Evolutionary conservation across 2,113 vertebrate species (phyloP), one percentile per base, ranked within the genome.

Genomic region (Merops nubicus): DNA sequence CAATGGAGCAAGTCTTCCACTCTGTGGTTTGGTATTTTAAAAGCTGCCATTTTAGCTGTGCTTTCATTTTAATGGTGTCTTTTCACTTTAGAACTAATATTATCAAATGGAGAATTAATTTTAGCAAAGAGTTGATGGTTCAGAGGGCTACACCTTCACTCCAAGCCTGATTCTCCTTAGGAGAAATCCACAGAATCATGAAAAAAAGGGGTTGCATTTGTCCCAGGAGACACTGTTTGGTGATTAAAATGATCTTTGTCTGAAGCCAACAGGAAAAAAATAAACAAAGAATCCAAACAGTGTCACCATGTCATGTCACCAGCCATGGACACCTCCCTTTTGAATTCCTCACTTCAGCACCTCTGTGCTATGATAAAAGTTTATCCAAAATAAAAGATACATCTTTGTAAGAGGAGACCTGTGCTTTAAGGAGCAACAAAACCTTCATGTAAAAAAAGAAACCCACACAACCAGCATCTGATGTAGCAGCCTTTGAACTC

Each of bases 401-500:
- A 64, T 59, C 65, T 89, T 63, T 85, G 65, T 72, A 95, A 91
- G 40, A 78, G 18, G 64, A 93, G 56, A 75, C 23, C 92, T 93
- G 92, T 77, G 25, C 59, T 96, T 83, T 68, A 51, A 81, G 69
- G 64, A 82, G 73, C 43, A 91, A 75, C 91, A 81, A 93, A 96
- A 92, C 26, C 54, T 69, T 93, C 3, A 5, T 69, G 91, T 72
- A 54, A 92, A 88, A 77, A 85, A 38, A n/a, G n/a, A n/a, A n/a
- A n/a, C n/a, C 17, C 36, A 56, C 47, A 75, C 43, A 68, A 89
- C 48, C 20, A 7, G 31, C 65, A 91, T 93, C 93, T 91, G 81
- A 87, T 91, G 91, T 93, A 92, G 77, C 78, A 95, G 88, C 70
- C 85, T 96, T 95, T 96, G 93, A 96, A 95, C 85, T 90, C 78